These are phyloP conservation scores for Celastrina argiolus DNA, from an alignment of 2,888 invertebrate species.

Conservation along the genomic window DNA sequence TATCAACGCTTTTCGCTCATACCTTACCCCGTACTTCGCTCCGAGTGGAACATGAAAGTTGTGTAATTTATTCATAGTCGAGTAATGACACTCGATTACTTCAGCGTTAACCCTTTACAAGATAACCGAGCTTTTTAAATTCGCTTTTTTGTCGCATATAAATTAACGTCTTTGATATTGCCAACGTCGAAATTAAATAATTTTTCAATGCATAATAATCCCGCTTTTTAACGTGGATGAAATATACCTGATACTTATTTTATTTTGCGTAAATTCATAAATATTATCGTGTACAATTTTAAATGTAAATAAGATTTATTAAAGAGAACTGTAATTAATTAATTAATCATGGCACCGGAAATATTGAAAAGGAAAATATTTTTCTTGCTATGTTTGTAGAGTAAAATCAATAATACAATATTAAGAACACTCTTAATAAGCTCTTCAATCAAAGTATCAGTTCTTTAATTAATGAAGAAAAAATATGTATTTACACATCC, in stretches of 20 bases:
- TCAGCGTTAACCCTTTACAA: conserved; percentile 69
- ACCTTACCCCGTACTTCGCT: conserved; percentile 37
- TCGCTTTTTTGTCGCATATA: conserved; percentile 51
- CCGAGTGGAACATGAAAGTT: conserved; percentile 48
- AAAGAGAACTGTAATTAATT: neutral
- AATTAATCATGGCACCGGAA: too few relatives aligned
- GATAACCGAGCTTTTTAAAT: conserved; percentile 52
- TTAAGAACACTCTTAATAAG: too few relatives aligned
- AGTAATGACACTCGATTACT: conserved; percentile 77
- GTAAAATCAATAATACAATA: too few relatives aligned
- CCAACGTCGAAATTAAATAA: conserved; percentile 30
- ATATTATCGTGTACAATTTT: neutral
- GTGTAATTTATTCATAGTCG: conserved; percentile 75
- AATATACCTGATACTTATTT: neutral
- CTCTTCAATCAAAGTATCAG: too few relatives aligned
- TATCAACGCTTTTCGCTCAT: conserved; percentile 30
- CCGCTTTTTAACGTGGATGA: neutral
- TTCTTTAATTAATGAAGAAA: too few relatives aligned
- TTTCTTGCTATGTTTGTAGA: too few relatives aligned
- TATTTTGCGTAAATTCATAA: neutral
- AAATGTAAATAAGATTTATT: neutral
- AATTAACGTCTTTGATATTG: conserved; percentile 31
- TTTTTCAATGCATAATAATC: conserved; percentile 30
- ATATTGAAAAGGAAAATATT: too few relatives aligned
- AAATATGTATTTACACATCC: too few relatives aligned